phyloP scores from a whole-genome alignment of 2,797 vertebrate genomes.

The Pagetopsis macropterus region DNA sequence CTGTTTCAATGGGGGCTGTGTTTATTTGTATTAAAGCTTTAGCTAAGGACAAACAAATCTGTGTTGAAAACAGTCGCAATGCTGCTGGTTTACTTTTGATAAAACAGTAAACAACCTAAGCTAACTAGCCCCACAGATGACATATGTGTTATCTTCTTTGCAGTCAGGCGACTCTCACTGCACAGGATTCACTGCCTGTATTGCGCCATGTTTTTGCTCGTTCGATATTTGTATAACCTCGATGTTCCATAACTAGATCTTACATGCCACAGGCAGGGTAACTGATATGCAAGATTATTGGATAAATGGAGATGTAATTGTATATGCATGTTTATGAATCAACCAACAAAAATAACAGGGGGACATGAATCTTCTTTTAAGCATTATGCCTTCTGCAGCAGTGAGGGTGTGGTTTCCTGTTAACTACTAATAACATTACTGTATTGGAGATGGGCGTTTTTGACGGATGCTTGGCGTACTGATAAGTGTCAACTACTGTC shows the following conservation, averaged over 20 bases:
- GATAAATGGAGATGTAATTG: background rate
- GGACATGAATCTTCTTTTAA: background rate
- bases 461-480: background rate
- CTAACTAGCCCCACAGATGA: background rate
- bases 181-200: background rate
- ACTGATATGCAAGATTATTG: background rate
- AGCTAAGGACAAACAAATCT: background rate
- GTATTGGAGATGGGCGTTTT: background rate
- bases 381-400: background rate
- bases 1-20: background rate
- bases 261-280: background rate
- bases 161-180: background rate
- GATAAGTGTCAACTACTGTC: background rate
- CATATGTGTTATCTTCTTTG: background rate
- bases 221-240: background rate
- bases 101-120: background rate
- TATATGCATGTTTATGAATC: background rate
- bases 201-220: background rate
- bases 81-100: slow-evolving; percentile 3
- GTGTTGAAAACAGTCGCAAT: background rate
- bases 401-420: slow-evolving; percentile 39
- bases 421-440: background rate
- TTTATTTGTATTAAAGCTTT: background rate
- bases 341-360: background rate
- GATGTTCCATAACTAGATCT: background rate